A percentile compares a stretch with the other conserved stretches of the same genome.
Evolutionary conservation across 1,140 invertebrate genomes (phyloP).

Genomic region (Lethrus apterus): DNA sequence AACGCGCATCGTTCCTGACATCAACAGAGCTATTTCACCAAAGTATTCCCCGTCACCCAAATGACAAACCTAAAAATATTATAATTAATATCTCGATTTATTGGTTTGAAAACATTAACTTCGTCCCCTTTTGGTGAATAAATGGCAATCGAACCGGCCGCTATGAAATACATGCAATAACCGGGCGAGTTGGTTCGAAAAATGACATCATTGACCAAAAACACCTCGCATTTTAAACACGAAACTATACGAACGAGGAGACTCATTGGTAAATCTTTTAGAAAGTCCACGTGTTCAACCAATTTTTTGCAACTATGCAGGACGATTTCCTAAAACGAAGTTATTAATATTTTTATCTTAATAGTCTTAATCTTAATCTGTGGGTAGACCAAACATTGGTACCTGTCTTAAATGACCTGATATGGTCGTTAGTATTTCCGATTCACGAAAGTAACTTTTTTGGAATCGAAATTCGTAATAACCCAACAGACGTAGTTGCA

Average conservation of each 20-base stretch:
- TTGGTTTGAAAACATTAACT: too few relatives aligned
- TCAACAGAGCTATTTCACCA: slow-evolving; percentile 40
- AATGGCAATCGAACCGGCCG: slow-evolving; percentile 48
- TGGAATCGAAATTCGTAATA: slow-evolving; percentile 28
- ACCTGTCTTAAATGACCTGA: slow-evolving; percentile 15
- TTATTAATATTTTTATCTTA: too few relatives aligned
- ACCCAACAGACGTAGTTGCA: slow-evolving; percentile 19
- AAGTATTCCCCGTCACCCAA: slow-evolving; percentile 30
- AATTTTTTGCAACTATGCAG: slow-evolving; percentile 24
- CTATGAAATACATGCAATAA: slow-evolving; percentile 52
- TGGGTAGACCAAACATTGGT: background rate
- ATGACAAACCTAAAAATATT: slow-evolving; percentile 26
- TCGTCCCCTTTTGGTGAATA: slow-evolving; percentile 49
- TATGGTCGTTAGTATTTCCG: slow-evolving; percentile 17
- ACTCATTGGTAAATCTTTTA: slow-evolving; percentile 24
- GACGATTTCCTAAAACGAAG: too few relatives aligned
- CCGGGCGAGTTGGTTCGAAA: slow-evolving; percentile 47
- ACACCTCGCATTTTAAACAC: slow-evolving; percentile 26
- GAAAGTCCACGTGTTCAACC: slow-evolving; percentile 23
- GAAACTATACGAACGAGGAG: slow-evolving; percentile 24
- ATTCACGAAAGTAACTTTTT: slow-evolving; percentile 24
- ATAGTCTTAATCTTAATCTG: too few relatives aligned
- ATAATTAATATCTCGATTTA: too few relatives aligned
- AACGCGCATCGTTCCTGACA: slow-evolving; percentile 44
- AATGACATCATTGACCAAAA: slow-evolving; percentile 36